phyloP scores from a whole-genome alignment of 2,888 invertebrate genomes.

The Sabatieria punctata region DNA sequence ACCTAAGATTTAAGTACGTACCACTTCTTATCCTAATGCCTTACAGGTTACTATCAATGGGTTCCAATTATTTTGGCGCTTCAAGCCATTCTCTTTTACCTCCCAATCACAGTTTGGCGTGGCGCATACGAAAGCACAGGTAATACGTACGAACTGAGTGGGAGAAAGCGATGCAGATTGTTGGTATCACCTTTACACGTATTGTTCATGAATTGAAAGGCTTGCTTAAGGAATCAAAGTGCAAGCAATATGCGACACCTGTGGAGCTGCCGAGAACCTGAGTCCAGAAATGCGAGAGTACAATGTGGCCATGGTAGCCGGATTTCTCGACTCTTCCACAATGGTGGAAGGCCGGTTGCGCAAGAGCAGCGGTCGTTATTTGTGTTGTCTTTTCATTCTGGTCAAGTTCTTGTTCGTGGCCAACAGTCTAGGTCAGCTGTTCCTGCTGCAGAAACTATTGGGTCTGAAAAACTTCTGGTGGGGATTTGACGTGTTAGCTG shows the following conservation, averaged over 20 bases:
- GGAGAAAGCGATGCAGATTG: too few relatives aligned
- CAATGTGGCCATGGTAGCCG: slow-evolving; percentile 21
- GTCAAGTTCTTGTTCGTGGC: slow-evolving; percentile 23
- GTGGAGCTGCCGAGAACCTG: slow-evolving; percentile 22
- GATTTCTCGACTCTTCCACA: slow-evolving; percentile 14
- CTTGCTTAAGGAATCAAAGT: slow-evolving; percentile 28
- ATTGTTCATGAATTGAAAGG: too few relatives aligned
- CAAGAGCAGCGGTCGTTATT: slow-evolving; percentile 9
- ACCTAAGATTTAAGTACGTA: too few relatives aligned
- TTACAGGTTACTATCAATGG: slow-evolving; percentile 36
- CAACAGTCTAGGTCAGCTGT: slow-evolving; percentile 22
- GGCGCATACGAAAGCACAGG: slow-evolving; percentile 12
- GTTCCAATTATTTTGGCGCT: slow-evolving; percentile 29
- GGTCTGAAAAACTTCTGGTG: slow-evolving; percentile 24
- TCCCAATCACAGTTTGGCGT: slow-evolving; percentile 28
- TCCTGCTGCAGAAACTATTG: slow-evolving; percentile 9
- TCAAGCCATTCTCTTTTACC: slow-evolving; percentile 27
- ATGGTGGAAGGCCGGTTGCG: not conserved
- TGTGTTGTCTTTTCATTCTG: slow-evolving; percentile 16
- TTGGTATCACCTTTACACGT: too few relatives aligned
- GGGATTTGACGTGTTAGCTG: slow-evolving; percentile 23
- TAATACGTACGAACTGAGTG: too few relatives aligned
- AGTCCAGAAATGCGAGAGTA: slow-evolving; percentile 20
- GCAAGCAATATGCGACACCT: slow-evolving; percentile 24
- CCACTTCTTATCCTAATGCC: too few relatives aligned